Percentiles rank a stretch among this genome's conserved stretches.
phyloP scores from a whole-genome alignment of 2,113 vertebrate species.

The Bubalus kerabau region DNA sequence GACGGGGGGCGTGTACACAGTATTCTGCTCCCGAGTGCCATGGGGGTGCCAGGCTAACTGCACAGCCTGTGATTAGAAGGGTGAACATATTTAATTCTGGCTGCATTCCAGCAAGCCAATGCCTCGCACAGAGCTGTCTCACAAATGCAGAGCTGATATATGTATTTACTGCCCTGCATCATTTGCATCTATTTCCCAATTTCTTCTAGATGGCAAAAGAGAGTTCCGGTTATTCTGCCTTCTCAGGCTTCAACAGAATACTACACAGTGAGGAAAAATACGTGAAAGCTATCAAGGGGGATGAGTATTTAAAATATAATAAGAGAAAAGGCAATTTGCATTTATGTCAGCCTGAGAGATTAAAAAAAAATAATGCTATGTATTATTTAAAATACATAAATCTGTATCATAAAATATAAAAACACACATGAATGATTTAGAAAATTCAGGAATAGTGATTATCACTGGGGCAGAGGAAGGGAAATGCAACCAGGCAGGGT shows the following conservation, averaged over 20 bases:
- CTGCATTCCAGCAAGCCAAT: neutral
- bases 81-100: neutral
- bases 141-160: neutral
- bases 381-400: constrained; percentile 4
- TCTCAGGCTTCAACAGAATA: neutral
- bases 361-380: neutral
- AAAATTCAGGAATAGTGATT: neutral
- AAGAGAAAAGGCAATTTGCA: neutral
- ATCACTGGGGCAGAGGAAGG: neutral
- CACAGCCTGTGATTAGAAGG: neutral
- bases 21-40: neutral
- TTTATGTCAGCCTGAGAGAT: neutral
- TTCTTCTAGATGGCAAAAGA: neutral
- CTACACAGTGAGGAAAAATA: neutral
- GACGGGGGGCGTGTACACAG: too few relatives aligned
- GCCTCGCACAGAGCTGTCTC: neutral
- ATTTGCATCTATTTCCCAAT: neutral
- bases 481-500: neutral
- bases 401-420: neutral
- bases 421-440: neutral
- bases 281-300: neutral
- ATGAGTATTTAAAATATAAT: neutral
- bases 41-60: neutral
- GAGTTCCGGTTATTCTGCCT: neutral
- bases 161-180: neutral